Percentiles rank a stretch among this genome's conserved stretches.
phyloP scores from a whole-genome alignment of 1,140 invertebrate species.

The Trichonephila clavipes region DNA sequence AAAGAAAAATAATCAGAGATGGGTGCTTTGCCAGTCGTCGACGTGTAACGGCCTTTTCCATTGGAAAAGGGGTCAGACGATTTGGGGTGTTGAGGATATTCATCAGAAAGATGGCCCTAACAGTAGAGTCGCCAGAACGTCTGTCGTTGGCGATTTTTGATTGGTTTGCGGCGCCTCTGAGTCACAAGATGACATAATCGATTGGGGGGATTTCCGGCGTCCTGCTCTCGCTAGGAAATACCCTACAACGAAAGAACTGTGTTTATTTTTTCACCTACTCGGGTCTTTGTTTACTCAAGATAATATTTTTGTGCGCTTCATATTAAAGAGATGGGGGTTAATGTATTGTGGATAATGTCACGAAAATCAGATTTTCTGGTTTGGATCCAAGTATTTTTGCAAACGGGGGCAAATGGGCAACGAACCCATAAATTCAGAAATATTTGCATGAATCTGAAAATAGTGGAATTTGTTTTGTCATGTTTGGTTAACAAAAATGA shows the following conservation, averaged over 20 bases:
- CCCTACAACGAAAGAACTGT: not conserved
- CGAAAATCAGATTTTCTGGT: not conserved
- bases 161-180: constrained; percentile 44
- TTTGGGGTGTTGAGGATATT: not conserved
- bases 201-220: not conserved
- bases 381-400: not conserved
- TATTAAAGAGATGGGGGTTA: not conserved
- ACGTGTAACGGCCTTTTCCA: not conserved
- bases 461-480: not conserved
- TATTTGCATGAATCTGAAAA: not conserved
- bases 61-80: constrained; percentile 9
- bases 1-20: not conserved
- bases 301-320: not conserved
- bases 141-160: constrained; percentile 51
- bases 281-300: not conserved
- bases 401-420: not conserved
- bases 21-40: not conserved
- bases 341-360: not conserved
- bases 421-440: not conserved
- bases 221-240: not conserved
- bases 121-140: not conserved
- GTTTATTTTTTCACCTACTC: constrained; percentile 13
- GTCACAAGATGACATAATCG: constrained; percentile 40
- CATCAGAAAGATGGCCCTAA: constrained; percentile 14
- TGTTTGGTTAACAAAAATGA: not conserved